Evolutionary conservation across 2,797 vertebrate genomes (phyloP).

Genomic region (Martes flavigula): DNA sequence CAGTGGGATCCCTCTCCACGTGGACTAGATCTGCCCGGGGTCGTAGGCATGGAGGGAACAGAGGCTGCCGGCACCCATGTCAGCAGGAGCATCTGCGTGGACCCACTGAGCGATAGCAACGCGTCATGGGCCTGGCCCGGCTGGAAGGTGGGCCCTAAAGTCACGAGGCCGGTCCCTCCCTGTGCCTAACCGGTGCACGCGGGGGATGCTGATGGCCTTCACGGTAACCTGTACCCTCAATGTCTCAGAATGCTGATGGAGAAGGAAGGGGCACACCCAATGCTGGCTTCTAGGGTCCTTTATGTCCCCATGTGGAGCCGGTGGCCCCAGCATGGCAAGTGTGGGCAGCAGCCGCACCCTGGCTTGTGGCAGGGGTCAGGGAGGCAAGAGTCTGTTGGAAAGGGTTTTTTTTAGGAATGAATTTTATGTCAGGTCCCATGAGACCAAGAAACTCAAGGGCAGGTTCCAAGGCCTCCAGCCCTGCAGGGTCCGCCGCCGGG

Average conservation of each 20-base stretch:
- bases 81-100: background rate
- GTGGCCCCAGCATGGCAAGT: fast-evolving
- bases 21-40: background rate
- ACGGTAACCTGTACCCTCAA: fast-evolving
- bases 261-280: background rate
- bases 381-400: background rate
- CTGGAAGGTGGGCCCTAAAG: background rate
- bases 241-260: fast-evolving
- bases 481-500: background rate
- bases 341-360: fast-evolving
- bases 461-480: background rate
- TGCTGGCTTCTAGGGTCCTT: fast-evolving
- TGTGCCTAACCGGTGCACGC: fast-evolving
- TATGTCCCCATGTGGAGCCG: fast-evolving
- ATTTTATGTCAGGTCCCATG: background rate
- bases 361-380: no score
- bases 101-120: fast-evolving
- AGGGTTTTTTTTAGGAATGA: background rate
- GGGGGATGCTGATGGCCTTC: fast-evolving
- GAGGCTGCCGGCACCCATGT: no score
- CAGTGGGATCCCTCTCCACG: fast-evolving
- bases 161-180: fast-evolving
- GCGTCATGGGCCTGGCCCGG: fast-evolving
- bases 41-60: fast-evolving
- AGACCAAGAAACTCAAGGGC: background rate